phyloP scores from a whole-genome alignment of 2,888 invertebrate genomes.

The Steromphala cineraria region DNA sequence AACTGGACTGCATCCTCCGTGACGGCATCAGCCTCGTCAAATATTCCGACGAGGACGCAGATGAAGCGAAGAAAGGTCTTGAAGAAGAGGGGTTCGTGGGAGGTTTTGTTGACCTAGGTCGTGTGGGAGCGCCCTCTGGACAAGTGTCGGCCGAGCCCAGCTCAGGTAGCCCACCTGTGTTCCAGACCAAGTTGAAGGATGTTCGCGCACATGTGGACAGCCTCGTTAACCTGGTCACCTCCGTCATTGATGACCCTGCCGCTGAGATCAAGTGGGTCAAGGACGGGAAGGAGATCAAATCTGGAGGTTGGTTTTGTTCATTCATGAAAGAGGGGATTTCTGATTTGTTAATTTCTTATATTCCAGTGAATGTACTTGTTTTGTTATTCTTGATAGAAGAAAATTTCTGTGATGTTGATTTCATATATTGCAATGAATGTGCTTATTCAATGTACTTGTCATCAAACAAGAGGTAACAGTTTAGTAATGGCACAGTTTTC shows the following conservation, averaged over 20 bases:
- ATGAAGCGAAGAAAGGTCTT: constrained; percentile 48
- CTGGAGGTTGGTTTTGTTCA: constrained; percentile 29
- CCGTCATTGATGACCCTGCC: constrained; percentile 84
- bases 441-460: too few species aligned
- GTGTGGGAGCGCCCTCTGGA: neutral
- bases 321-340: too few species aligned
- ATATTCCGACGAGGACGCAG: constrained; percentile 50
- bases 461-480: too few species aligned
- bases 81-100: constrained; percentile 60
- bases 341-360: too few species aligned
- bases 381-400: too few species aligned
- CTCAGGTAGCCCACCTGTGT: neutral
- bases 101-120: constrained; percentile 41
- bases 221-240: constrained; percentile 21
- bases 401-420: too few species aligned
- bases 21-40: constrained; percentile 65
- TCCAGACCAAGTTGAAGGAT: neutral
- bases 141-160: neutral
- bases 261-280: constrained; percentile 90
- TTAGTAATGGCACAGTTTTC: too few species aligned
- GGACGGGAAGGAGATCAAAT: constrained; percentile 85
- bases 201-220: constrained; percentile 29
- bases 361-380: too few species aligned
- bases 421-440: too few species aligned
- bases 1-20: constrained; percentile 85